Base-by-base conservation (phyloP, 2,797 vertebrate species). In the Bryconaethiops microstoma region DNA sequence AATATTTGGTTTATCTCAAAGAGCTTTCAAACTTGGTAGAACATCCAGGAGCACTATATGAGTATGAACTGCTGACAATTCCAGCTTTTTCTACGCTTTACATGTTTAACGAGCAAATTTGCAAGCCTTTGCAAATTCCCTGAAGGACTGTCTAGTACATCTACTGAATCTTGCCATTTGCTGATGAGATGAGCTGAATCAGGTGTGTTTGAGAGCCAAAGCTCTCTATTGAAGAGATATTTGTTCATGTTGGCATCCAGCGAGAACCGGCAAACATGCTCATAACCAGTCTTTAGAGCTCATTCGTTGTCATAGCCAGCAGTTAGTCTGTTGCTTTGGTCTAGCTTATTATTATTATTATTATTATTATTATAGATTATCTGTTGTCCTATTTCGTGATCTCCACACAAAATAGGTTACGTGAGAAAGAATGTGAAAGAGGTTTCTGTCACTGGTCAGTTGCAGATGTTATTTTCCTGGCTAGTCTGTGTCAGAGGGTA, bases 391-490 rank as follows among this genome's bases (percentile, higher is more conserved):
- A 13, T 52, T 52, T n/a, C 9, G 23, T 67, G 17, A 10, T 23
- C 23, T 72, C 72, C 21, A 7, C 35, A 45, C 14, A 74, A 13
- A 85, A 81, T 86, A 65, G 82, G 80, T 87, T 86, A 87, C 80
- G 77, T 89, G 82, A 74, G 83, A 78, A 87, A 48, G 75, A 48
- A 71, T 17, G 64, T 13, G 39, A 57, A 29, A n/a, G 65, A 48
- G 69, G 40, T 42, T 7, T 12, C 21, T 23, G 48, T 50, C 55
- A 21, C 19, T 74, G n/a, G 50, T 73, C 52, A 69, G 52, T 62
- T 74, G 42, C 57, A 78, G 52, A 78, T 75, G 65, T 79, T 75
- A 73, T 87, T 82, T 72, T 65, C 76, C 62, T 73, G 40, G 55
- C 59, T 63, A 67, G n/a, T 48, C 60, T 48, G 65, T 17, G 64